Percentiles rank a stretch among this genome's conserved stretches.
Evolutionary conservation across 2,797 vertebrate genomes (phyloP).

Genomic region (Orestias chungarensis): DNA sequence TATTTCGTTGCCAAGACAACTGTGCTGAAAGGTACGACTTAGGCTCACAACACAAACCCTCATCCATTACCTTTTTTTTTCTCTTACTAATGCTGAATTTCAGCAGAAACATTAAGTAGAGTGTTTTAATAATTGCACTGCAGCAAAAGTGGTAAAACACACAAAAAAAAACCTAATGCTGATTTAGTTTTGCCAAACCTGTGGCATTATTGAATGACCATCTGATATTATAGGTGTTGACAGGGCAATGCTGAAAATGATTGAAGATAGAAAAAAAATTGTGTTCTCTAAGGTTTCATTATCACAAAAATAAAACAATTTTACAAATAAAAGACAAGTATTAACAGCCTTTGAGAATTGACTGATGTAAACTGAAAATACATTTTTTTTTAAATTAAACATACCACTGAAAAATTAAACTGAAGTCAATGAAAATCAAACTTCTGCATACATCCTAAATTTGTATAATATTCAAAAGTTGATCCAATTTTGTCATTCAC

Average conservation of each 20-base stretch:
- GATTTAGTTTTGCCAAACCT: background rate
- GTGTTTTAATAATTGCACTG: slow-evolving; percentile 1
- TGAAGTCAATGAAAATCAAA: background rate
- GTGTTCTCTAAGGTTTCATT: background rate
- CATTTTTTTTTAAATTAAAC: background rate
- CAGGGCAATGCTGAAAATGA: background rate
- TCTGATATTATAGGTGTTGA: background rate
- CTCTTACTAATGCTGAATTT: background rate
- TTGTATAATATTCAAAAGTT: background rate
- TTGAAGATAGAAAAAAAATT: background rate
- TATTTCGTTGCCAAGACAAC: slow-evolving; percentile 99
- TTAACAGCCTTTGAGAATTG: background rate
- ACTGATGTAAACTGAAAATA: background rate
- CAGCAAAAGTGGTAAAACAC: background rate
- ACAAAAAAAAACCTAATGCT: background rate
- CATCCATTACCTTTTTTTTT: slow-evolving; percentile 4
- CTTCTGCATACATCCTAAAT: background rate
- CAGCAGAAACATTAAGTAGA: slow-evolving; percentile 4
- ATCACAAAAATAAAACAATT: background rate
- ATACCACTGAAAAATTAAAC: background rate
- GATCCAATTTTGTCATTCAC: background rate
- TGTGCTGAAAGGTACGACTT: slow-evolving; percentile 92
- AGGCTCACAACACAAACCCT: slow-evolving; percentile 19
- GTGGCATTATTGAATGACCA: background rate
- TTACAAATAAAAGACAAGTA: background rate